Percentiles rank a stretch among this genome's conserved stretches.
Conservation (phyloP, 1,140 invertebrate genomes). For the Zelostemma sp. region DNA sequence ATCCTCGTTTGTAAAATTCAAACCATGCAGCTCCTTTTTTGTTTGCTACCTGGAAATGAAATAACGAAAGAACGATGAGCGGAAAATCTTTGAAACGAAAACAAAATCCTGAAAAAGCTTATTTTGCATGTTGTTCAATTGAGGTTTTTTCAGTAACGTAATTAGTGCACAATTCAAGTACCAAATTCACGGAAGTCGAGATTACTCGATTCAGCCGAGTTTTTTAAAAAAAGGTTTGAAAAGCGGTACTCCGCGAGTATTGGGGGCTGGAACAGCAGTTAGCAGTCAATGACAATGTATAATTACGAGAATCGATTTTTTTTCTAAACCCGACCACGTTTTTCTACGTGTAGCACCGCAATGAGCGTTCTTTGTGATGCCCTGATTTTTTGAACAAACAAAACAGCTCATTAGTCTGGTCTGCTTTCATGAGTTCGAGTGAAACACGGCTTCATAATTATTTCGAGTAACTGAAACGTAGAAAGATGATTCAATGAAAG, state of each 20-base stretch:
- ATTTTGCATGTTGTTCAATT: too few relatives aligned
- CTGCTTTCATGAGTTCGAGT: slow-evolving; percentile 16
- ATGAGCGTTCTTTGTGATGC: slow-evolving; percentile 25
- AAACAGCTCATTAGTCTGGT: slow-evolving; percentile 27
- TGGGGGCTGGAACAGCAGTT: slow-evolving; percentile 17
- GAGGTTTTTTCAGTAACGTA: too few relatives aligned
- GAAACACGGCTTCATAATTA: slow-evolving; percentile 20
- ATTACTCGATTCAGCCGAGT: too few relatives aligned
- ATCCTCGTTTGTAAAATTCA: not conserved
- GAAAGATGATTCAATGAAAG: not conserved
- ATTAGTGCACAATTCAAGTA: too few relatives aligned
- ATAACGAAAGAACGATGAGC: not conserved
- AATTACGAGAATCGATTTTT: slow-evolving; percentile 16
- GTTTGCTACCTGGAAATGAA: not conserved
- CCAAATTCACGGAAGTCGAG: too few relatives aligned
- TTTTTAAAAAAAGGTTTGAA: too few relatives aligned
- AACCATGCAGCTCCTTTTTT: not conserved
- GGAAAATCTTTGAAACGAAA: too few relatives aligned
- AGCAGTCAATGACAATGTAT: slow-evolving; percentile 18
- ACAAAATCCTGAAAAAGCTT: too few relatives aligned
- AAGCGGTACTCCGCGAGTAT: slow-evolving; percentile 10
- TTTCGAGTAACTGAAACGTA: slow-evolving; percentile 1
- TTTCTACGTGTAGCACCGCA: slow-evolving; percentile 15
- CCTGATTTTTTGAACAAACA: slow-evolving; percentile 28
- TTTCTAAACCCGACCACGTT: slow-evolving; percentile 13